Percentiles rank a stretch among this genome's conserved stretches.
Conservation (phyloP, 1,140 invertebrate genomes). For the Chrysopa pallens region DNA sequence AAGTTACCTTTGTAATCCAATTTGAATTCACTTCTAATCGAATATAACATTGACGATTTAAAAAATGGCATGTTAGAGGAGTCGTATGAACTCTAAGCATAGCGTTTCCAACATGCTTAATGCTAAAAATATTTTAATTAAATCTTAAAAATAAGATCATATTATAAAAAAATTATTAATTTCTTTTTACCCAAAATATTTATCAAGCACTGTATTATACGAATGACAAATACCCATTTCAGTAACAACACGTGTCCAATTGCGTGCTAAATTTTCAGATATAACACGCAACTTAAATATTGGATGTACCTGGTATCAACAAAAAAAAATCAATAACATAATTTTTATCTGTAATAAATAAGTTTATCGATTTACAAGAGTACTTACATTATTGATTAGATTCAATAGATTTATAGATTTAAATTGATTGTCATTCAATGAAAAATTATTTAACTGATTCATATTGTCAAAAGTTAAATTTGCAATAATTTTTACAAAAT, state of each 20-base stretch:
- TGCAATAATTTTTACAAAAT: constrained; percentile 26
- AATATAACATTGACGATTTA: constrained; percentile 30
- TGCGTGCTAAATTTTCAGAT: constrained; percentile 5
- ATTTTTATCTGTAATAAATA: constrained; percentile 17
- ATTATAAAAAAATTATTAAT: constrained; percentile 1
- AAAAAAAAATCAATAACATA: constrained; percentile 13
- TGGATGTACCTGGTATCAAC: constrained; percentile 15
- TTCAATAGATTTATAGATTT: constrained; percentile 25
- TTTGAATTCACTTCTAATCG: constrained; percentile 9
- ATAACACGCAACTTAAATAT: constrained; percentile 6
- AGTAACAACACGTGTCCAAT: constrained; percentile 30
- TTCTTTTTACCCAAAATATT: constrained; percentile 14
- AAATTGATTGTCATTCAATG: constrained; percentile 19
- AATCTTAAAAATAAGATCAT: too few relatives aligned
- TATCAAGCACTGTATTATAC: constrained; percentile 25
- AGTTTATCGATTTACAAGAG: constrained; percentile 5
- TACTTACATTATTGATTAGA: constrained; percentile 22
- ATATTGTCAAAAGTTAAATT: constrained; percentile 28
- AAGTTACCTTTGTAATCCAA: too few relatives aligned
- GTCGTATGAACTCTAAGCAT: background rate
- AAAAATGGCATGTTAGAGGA: constrained; percentile 27
- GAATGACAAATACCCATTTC: constrained; percentile 33
- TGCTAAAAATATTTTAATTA: background rate
- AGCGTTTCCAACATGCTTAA: background rate
- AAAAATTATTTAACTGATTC: constrained; percentile 22